These are phyloP conservation scores for Neomorphus geoffroyi DNA, from an alignment of 2,797 vertebrate species.

Conservation along the genomic window DNA sequence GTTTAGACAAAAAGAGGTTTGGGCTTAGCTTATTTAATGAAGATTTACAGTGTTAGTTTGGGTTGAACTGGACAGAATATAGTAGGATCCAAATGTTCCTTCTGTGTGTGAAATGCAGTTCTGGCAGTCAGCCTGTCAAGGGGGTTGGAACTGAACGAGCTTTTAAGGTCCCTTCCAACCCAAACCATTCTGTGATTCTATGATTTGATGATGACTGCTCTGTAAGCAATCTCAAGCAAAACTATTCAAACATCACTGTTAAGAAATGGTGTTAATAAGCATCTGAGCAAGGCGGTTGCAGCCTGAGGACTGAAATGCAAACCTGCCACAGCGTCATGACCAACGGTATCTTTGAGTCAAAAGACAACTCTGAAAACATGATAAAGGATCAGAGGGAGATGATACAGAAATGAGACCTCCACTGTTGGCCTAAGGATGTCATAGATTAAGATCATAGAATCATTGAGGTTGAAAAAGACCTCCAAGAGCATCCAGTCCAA, in stretches of 20 bases:
- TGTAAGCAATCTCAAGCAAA: neutral
- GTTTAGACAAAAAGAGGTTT: neutral
- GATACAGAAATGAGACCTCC: neutral
- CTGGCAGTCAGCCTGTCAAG: slow-evolving; percentile 17
- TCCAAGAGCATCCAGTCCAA: no score
- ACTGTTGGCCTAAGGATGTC: neutral
- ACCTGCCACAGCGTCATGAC: neutral
- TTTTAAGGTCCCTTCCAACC: no score
- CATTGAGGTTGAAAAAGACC: no score
- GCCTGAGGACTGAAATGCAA: neutral
- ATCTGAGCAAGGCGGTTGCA: neutral
- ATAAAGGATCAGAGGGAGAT: neutral
- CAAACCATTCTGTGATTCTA: no score
- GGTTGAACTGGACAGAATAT: neutral
- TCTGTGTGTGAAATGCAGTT: neutral
- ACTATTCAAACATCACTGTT: neutral
- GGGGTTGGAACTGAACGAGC: no score
- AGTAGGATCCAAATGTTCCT: neutral
- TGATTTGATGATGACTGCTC: neutral
- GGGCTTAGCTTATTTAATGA: neutral
- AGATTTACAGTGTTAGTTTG: neutral
- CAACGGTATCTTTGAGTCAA: neutral
- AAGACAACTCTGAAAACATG: neutral
- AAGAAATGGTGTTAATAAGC: neutral
- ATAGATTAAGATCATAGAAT: no score